Conservation (phyloP, 64 coral and sea anemone species). For the Pocillopora verrucosa region DNA sequence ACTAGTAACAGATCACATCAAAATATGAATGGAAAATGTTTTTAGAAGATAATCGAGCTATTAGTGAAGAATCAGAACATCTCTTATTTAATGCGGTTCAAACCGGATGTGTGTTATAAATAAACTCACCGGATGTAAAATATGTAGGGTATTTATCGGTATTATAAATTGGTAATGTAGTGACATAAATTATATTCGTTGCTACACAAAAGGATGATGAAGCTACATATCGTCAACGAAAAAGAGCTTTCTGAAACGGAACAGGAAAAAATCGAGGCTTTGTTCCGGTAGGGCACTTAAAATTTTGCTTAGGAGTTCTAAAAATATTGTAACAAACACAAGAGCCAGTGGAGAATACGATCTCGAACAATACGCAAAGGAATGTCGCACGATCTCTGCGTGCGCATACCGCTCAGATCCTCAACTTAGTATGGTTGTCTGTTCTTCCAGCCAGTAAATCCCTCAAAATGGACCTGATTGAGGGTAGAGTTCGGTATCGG, state of each 20-base stretch:
- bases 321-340: constrained; percentile 17
- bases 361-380: constrained; percentile 32
- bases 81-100: background rate
- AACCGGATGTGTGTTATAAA: constrained; percentile 8
- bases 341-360: background rate
- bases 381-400: constrained; percentile 63
- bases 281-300: background rate
- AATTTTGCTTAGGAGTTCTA: background rate
- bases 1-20: background rate
- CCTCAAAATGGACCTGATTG: constrained; percentile 74
- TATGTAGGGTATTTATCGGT: background rate
- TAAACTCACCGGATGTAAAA: background rate
- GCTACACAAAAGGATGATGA: background rate
- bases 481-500: constrained; percentile 82
- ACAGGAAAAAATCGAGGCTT: background rate
- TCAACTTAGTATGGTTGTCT: constrained; percentile 1
- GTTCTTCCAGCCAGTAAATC: constrained; percentile 22
- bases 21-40: background rate
- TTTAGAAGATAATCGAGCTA: background rate
- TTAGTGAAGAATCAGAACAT: background rate
- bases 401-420: constrained; percentile 44
- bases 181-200: background rate
- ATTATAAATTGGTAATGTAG: background rate
- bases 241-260: background rate
- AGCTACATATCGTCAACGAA: background rate